A percentile compares a stretch with the other conserved stretches of the same genome.
phyloP scores from a whole-genome alignment of 1,140 invertebrate genomes.

The Meloidogyne hapla region DNA sequence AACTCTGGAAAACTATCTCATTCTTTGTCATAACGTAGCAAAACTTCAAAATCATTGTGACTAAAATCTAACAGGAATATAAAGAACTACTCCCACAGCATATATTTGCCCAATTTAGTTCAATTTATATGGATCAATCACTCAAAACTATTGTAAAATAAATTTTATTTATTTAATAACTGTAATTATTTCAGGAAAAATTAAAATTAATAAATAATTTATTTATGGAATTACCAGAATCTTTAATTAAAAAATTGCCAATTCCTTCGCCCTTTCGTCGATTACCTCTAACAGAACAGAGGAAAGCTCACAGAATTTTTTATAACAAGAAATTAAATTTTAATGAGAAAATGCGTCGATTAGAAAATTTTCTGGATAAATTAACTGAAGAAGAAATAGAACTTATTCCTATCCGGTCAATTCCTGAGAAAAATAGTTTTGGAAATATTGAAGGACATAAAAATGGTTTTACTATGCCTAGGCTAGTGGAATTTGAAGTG shows the following conservation, averaged over 20 bases:
- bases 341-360: conserved; percentile 31
- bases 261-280: conserved; percentile 43
- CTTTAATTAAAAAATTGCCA: conserved; percentile 30
- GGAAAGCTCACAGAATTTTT: conserved; percentile 30
- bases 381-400: conserved; percentile 33
- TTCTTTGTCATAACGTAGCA: too few species aligned
- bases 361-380: conserved; percentile 25
- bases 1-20: too few species aligned
- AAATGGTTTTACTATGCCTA: conserved; percentile 35
- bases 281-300: conserved; percentile 28
- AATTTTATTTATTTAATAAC: background rate
- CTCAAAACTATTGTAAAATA: background rate
- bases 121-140: conserved; percentile 22
- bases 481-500: conserved; percentile 43
- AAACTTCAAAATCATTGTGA: background rate
- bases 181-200: conserved; percentile 32
- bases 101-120: conserved; percentile 12
- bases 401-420: conserved; percentile 32
- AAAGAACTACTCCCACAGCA: conserved; percentile 1
- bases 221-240: conserved; percentile 42
- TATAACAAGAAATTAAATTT: conserved; percentile 42
- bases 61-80: background rate
- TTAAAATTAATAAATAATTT: conserved; percentile 46
- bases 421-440: background rate
- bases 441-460: background rate